phyloP scores from a whole-genome alignment of 1,140 invertebrate species.

The Brachionus asplanchnoidis region DNA sequence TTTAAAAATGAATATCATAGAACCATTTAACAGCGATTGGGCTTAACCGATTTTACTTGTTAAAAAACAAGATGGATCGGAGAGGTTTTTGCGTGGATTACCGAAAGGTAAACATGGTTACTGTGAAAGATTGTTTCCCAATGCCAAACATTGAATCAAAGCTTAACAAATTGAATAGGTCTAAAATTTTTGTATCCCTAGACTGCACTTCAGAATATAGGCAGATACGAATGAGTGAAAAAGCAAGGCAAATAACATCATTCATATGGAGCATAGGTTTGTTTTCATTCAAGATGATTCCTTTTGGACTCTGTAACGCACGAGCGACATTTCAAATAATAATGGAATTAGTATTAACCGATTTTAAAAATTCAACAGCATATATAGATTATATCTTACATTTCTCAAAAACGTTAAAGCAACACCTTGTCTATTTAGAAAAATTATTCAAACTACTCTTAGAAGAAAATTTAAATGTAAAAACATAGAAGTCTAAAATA shows the following conservation, averaged over 20 bases:
- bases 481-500: background rate
- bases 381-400: constrained; percentile 61
- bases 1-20: constrained; percentile 19
- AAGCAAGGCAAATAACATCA: constrained; percentile 46
- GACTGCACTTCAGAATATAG: constrained; percentile 52
- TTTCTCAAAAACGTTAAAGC: constrained; percentile 48
- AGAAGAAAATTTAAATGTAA: constrained; percentile 21
- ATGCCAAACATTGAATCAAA: constrained; percentile 34
- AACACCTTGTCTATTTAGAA: constrained; percentile 53
- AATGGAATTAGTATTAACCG: constrained; percentile 55
- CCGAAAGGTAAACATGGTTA: background rate
- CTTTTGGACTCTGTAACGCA: constrained; percentile 56
- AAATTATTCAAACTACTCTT: constrained; percentile 51
- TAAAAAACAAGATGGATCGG: background rate
- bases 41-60: background rate
- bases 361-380: constrained; percentile 42
- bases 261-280: background rate
- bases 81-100: constrained; percentile 31
- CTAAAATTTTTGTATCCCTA: constrained; percentile 46
- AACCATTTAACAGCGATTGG: background rate
- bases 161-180: background rate
- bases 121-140: background rate
- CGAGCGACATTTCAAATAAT: constrained; percentile 57
- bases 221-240: constrained; percentile 48
- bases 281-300: constrained; percentile 45